Percentiles rank a stretch among this genome's conserved stretches.
These are phyloP conservation scores for Bungarus multicinctus DNA, from an alignment of 2,113 vertebrate genomes.

Conservation along the genomic window DNA sequence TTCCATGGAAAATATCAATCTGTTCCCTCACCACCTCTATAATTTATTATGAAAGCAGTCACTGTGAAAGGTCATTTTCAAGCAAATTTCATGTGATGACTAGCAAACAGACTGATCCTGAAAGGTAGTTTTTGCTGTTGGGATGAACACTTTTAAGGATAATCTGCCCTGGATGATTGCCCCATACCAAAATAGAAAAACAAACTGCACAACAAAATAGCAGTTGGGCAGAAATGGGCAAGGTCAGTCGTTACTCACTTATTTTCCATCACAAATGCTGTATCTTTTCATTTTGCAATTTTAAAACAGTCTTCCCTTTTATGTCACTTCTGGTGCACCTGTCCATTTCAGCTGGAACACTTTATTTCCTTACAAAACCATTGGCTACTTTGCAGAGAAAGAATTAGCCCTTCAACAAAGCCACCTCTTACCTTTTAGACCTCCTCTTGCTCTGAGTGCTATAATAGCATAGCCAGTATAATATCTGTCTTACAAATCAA, in stretches of 20 bases:
- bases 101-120: background rate
- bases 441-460: background rate
- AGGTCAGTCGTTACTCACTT: background rate
- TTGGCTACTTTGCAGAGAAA: background rate
- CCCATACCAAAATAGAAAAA: background rate
- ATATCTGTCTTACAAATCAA: background rate
- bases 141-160: background rate
- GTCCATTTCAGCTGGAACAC: background rate
- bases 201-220: background rate
- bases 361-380: background rate
- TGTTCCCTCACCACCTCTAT: background rate
- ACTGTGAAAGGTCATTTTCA: background rate
- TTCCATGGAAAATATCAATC: background rate
- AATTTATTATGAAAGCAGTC: background rate
- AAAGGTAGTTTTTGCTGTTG: background rate
- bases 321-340: background rate
- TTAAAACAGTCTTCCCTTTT: background rate
- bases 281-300: background rate
- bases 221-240: background rate
- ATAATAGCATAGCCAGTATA: background rate
- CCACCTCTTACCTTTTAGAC: background rate
- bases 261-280: background rate
- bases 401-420: background rate
- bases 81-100: background rate
- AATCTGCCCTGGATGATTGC: background rate